Evolutionary conservation across 2,888 invertebrate species (phyloP).

Genomic region (Coenonympha glycerion): DNA sequence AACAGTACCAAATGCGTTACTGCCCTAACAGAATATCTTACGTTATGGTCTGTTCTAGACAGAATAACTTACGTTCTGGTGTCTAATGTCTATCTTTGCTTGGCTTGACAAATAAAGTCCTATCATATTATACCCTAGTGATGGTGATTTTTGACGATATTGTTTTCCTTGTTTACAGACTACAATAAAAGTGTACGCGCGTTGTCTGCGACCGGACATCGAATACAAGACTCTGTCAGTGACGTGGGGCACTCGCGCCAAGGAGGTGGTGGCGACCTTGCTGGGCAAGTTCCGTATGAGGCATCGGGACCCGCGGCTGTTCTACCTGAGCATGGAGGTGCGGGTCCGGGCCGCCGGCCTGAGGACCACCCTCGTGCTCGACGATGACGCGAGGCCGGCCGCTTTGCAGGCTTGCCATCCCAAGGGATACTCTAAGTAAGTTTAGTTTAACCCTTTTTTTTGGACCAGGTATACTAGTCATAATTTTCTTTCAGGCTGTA

Average conservation of each 20-base stretch:
- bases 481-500: too few species aligned
- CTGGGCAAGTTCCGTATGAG: conserved; percentile 93
- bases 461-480: too few species aligned
- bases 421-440: conserved; percentile 91
- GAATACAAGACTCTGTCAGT: conserved; percentile 96
- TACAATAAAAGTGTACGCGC: conserved; percentile 93
- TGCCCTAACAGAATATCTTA: too few species aligned
- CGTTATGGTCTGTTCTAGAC: too few species aligned
- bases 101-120: too few species aligned
- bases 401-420: conserved; percentile 96
- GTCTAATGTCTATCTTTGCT: too few species aligned
- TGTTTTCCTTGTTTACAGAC: conserved; percentile 77
- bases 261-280: conserved; percentile 88
- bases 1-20: too few species aligned
- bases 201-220: conserved; percentile 92
- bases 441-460: too few species aligned
- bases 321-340: conserved; percentile 96
- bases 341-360: conserved; percentile 89
- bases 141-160: background rate
- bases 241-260: conserved; percentile 90
- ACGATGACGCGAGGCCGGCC: conserved; percentile 92
- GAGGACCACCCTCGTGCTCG: conserved; percentile 86
- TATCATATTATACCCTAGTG: too few species aligned
- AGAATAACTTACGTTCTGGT: too few species aligned
- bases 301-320: conserved; percentile 93